These are phyloP conservation scores for Loris lydekkerianus DNA, from an alignment of 2,797 vertebrate genomes.

Conservation along the genomic window DNA sequence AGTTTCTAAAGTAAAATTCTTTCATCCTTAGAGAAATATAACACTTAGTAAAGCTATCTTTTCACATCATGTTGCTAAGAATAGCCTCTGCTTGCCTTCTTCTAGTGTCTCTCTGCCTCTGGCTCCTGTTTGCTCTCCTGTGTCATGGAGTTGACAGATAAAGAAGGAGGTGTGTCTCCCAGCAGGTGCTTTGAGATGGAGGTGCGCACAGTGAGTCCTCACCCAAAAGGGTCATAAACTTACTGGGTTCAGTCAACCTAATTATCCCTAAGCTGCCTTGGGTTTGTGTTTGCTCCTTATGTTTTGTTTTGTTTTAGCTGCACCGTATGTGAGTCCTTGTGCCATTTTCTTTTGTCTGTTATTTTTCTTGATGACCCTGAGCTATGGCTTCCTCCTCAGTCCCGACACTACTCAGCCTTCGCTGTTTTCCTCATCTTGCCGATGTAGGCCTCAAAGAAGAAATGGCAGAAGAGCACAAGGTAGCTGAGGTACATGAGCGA, in stretches of 20 bases:
- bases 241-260: conserved; percentile 89
- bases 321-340: conserved; percentile 91
- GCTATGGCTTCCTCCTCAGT: conserved; percentile 89
- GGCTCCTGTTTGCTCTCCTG: conserved; percentile 59
- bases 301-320: conserved; percentile 86
- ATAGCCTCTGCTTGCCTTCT: conserved; percentile 59
- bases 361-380: conserved; percentile 90
- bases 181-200: conserved; percentile 87
- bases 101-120: conserved; percentile 51
- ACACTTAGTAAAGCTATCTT: conserved; percentile 74
- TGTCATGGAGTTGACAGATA: conserved; percentile 85
- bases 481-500: conserved; percentile 99
- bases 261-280: conserved; percentile 89
- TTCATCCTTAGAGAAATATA: conserved; percentile 81
- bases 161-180: conserved; percentile 84
- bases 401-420: conserved; percentile 89
- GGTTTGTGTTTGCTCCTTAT: conserved; percentile 78
- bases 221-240: conserved; percentile 90
- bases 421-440: conserved; percentile 92
- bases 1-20: conserved; percentile 78
- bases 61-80: conserved; percentile 7
- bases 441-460: conserved; percentile 98
- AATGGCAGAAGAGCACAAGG: conserved; percentile 99
- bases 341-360: conserved; percentile 89
- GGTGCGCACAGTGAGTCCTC: conserved; percentile 89